Evolutionary conservation across 2,797 vertebrate genomes (phyloP), one percentile per base, ranked within the genome.

Genomic region (Enteromius viviparus): DNA sequence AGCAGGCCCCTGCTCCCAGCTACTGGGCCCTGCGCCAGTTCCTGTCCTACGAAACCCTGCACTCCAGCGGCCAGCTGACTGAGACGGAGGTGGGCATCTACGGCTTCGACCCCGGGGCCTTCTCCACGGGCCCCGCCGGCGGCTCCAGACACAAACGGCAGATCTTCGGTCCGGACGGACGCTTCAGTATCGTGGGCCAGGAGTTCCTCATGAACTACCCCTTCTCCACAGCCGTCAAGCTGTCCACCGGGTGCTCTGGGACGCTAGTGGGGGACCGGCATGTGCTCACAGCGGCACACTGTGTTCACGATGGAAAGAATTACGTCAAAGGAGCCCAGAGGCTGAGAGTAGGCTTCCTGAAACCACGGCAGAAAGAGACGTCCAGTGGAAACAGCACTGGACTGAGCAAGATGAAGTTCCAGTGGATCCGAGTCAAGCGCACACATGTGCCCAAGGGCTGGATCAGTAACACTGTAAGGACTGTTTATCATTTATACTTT

Each of bases 381-480:
- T 91, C 87, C 78, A 88, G 87, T 3, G 84, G 91, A 72, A 97
- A 97, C 78, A 65, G 88, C 88, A 96, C 93, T 17, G 94, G 88
- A 0, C 91, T 92, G 0, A 95, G 96, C 74, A 96, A 94, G 90
- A 97, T 97, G 96, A 98, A 97, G 90, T 99, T 99, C 93, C 98
- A 99, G 87, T 99, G 98, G 98, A 99, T 99, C 90, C 91, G 98
- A 37, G 98, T 96, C 89, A 98, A 96, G 89, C 96, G 98, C 85
- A 99, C 98, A 0, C 97, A 98, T 0, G 97, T 99, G 32, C 98
- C 98, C 79, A 99, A 99, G 90, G 98, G 98, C 21, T 99, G 98
- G 98, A 62, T 62, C 21, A 58, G 21, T 3, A 55, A 55, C 53
- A 55, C 53, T 11, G 53, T 58, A 58, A 58, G n/a, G 8, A 58